A percentile compares a stretch with the other conserved stretches of the same genome.
These are phyloP conservation scores for Entomyzon cyanotis DNA, from an alignment of 2,113 vertebrate species.

Conservation along the genomic window DNA sequence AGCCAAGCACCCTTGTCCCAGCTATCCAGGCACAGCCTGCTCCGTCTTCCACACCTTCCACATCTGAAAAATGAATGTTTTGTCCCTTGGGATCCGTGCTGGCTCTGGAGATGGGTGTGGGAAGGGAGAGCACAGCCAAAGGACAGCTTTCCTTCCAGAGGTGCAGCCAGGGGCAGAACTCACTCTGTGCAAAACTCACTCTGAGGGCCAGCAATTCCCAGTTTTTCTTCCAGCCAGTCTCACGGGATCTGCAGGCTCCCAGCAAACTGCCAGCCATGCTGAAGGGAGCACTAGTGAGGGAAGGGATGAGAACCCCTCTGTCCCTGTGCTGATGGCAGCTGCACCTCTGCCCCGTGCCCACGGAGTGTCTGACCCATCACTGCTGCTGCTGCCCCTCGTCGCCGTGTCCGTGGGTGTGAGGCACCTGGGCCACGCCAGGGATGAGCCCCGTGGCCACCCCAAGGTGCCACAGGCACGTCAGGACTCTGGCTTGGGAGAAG, in stretches of 20 bases:
- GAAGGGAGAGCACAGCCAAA: not conserved
- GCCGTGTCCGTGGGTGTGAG: fast-evolving
- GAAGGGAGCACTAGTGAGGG: fast-evolving
- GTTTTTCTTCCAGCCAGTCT: not conserved
- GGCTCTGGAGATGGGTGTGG: not conserved
- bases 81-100: not conserved
- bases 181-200: not conserved
- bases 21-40: not conserved
- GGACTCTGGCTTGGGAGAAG: fast-evolving
- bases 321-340: not conserved
- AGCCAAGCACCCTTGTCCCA: not conserved
- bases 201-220: not conserved
- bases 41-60: fast-evolving
- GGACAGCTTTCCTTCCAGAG: not conserved
- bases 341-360: not conserved
- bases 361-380: not conserved
- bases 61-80: not conserved
- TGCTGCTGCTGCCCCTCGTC: not conserved
- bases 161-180: not conserved
- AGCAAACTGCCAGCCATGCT: not conserved
- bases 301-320: not conserved
- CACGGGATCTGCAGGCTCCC: not conserved
- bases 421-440: fast-evolving
- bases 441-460: not conserved
- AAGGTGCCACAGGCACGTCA: fast-evolving